Conservation (phyloP, 2,888 invertebrate genomes). For the Meteorus colon region DNA sequence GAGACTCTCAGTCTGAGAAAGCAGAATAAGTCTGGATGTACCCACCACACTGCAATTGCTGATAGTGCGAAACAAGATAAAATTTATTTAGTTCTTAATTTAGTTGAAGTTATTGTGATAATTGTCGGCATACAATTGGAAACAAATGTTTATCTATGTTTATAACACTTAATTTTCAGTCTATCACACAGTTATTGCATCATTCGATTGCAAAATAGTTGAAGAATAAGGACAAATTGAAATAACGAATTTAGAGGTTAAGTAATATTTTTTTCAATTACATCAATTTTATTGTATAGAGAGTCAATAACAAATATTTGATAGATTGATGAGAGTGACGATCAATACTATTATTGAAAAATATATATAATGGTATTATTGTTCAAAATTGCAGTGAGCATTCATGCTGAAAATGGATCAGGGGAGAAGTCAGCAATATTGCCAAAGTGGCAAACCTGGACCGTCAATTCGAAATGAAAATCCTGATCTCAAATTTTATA, state of each 20-base stretch:
- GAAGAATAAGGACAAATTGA: too few species aligned
- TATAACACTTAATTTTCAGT: not conserved
- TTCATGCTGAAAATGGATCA: slow-evolving; percentile 28
- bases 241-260: too few species aligned
- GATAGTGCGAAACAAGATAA: not conserved
- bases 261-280: too few species aligned
- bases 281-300: too few species aligned
- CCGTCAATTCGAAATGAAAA: slow-evolving; percentile 32
- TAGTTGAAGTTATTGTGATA: not conserved
- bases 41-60: too few species aligned
- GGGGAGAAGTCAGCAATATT: not conserved
- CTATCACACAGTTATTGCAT: too few species aligned
- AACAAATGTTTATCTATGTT: not conserved
- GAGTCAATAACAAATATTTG: too few species aligned
- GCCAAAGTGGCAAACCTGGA: not conserved
- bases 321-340: too few species aligned
- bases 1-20: too few species aligned
- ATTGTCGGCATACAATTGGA: not conserved
- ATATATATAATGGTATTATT: not conserved
- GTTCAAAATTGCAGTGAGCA: not conserved
- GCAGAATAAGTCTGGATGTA: too few species aligned
- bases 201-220: too few species aligned
- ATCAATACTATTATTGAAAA: not conserved
- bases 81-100: not conserved
- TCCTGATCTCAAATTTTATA: slow-evolving; percentile 55